Percentiles rank a stretch among this genome's conserved stretches.
These are phyloP conservation scores for Hippocampus guttulatus DNA, from an alignment of 2,113 vertebrate species.

Conservation along the genomic window DNA sequence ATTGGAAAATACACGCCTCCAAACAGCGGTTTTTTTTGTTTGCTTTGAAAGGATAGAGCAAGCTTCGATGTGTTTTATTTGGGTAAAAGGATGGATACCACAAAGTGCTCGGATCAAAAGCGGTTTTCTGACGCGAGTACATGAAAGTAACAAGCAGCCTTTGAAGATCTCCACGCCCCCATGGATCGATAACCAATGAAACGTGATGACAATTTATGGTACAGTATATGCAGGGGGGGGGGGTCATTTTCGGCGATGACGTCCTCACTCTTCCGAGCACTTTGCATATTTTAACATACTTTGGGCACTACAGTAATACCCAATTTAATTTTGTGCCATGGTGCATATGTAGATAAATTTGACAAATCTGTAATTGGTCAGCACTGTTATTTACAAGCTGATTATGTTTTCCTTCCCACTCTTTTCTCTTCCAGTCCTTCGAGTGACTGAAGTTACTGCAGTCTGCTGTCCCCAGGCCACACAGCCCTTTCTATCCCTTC, in stretches of 20 bases:
- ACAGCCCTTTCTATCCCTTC: not conserved
- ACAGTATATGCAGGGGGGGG: not conserved
- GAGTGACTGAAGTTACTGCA: slow-evolving; percentile 16
- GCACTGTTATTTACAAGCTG: slow-evolving; percentile 12
- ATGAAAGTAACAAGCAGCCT: not conserved
- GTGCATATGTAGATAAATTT: not conserved
- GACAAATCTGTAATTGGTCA: not conserved
- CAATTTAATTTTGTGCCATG: not conserved
- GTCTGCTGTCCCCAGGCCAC: slow-evolving; percentile 7
- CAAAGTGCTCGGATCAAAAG: too few species aligned
- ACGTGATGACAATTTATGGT: not conserved
- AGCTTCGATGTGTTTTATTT: too few species aligned
- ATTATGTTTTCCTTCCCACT: slow-evolving; percentile 11
- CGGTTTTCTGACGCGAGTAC: not conserved
- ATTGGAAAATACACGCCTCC: too few species aligned
- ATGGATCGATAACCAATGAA: not conserved
- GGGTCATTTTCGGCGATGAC: too few species aligned
- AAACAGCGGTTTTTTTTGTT: too few species aligned
- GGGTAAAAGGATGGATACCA: too few species aligned
- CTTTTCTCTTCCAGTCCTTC: slow-evolving; percentile 11
- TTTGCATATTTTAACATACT: not conserved
- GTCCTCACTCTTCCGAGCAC: too few species aligned
- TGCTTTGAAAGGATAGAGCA: too few species aligned
- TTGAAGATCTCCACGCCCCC: not conserved
- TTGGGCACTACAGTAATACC: too few species aligned